phyloP scores from a whole-genome alignment of 1,140 invertebrate species.

The Dendroctonus valens region DNA sequence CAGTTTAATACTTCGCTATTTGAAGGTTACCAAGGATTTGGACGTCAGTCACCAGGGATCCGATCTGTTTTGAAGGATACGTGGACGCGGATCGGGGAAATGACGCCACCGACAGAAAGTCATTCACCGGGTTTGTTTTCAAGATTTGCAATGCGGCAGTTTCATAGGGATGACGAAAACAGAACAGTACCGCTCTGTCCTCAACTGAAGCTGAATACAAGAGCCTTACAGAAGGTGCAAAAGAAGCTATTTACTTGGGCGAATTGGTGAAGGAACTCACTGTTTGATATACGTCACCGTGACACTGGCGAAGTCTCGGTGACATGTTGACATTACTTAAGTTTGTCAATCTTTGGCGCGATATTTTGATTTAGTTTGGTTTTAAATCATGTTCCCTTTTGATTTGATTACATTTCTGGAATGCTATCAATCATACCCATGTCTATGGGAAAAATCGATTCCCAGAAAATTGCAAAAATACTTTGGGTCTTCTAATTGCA shows the following conservation, averaged over 20 bases:
- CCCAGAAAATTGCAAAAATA: too few relatives aligned
- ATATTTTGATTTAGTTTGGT: too few relatives aligned
- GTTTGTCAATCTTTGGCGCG: too few relatives aligned
- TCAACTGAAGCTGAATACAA: conserved; percentile 52
- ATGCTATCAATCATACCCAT: too few relatives aligned
- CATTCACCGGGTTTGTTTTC: conserved; percentile 48
- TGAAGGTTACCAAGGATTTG: conserved; percentile 50
- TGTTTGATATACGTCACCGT: too few relatives aligned
- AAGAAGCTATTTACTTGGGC: conserved; percentile 43
- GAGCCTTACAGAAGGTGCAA: conserved; percentile 39
- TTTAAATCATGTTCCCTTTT: too few relatives aligned
- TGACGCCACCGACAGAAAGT: conserved; percentile 41
- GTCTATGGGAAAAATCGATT: too few relatives aligned
- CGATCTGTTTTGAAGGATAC: conserved; percentile 34
- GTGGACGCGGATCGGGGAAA: conserved; percentile 48
- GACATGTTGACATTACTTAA: too few relatives aligned
- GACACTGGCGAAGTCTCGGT: too few relatives aligned
- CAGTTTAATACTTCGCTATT: conserved; percentile 45
- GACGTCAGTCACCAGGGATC: conserved; percentile 19
- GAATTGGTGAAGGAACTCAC: conserved; percentile 11
- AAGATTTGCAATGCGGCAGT: conserved; percentile 41
- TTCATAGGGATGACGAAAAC: conserved; percentile 47
- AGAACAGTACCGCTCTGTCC: conserved; percentile 42
- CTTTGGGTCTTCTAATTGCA: too few relatives aligned
- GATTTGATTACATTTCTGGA: too few relatives aligned